Base-by-base conservation (phyloP, 2,888 invertebrate genomes). In the Neria commutata region DNA sequence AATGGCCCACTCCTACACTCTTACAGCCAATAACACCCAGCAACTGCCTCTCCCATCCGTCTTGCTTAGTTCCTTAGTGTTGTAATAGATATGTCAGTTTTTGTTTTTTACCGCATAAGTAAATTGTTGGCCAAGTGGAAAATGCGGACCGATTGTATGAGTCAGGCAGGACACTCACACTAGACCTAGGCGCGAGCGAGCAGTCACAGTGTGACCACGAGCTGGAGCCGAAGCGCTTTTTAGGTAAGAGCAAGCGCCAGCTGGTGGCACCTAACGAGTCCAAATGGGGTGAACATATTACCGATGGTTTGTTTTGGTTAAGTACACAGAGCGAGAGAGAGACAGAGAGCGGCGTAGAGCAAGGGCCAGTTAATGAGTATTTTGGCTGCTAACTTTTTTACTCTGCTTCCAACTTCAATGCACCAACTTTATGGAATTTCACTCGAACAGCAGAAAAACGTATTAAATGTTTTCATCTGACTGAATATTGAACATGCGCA, bases 401-500 rank as follows among this genome's bases (percentile, higher is more conserved):
- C n/a, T n/a, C n/a, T 29, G 29, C 11, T 29, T 11, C 6, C 29
- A 37, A 37, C 37, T 37, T 37, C 37, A 37, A n/a, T n/a, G n/a
- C n/a, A n/a, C 6, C 6, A 37, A 37, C n/a, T 37, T 37, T 6
- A 11, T 37, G 37, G 29, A 37, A 37, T 14, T n/a, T 14, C 37
- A 37, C 37, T 37, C 37, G n/a, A 37, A 37, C 37, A n/a, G n/a
- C n/a, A n/a, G n/a, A n/a, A n/a, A n/a, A n/a, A 14, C 24, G 11
- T 26, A 26, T 1, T 16, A 19, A 19, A 19, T 52, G 33, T 53
- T 53, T 53, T 46, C 49, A n/a, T 50, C 49, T 58, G 48, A 58
- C 49, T 42, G n/a, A 58, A 54, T 58, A 58, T 58, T 34, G 58
- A 54, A 50, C 58, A 58, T 58, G 58, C 58, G 58, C 54, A 58